These are phyloP conservation scores for Epirrhoe tristata DNA, from an alignment of 2,888 invertebrate genomes.

Conservation along the genomic window DNA sequence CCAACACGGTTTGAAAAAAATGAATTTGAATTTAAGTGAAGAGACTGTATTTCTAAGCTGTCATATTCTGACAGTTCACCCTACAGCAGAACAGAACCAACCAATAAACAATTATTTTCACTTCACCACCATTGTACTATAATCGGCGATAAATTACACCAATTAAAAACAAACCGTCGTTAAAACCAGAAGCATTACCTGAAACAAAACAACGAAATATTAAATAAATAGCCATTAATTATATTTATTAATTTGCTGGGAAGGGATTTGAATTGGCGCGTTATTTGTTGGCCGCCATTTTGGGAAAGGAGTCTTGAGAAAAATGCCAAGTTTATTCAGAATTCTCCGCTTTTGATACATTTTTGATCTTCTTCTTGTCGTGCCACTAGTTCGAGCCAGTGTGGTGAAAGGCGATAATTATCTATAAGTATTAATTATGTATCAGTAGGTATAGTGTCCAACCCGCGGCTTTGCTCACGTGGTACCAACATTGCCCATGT, in stretches of 20 bases:
- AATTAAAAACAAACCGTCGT: slow-evolving; percentile 46
- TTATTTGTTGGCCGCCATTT: slow-evolving; percentile 30
- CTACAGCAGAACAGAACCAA: background rate
- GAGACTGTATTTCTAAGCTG: background rate
- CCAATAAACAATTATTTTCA: slow-evolving; percentile 14
- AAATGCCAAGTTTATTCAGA: slow-evolving; percentile 11
- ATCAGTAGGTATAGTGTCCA: too few relatives aligned
- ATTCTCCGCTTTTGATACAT: background rate
- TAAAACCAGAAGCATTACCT: slow-evolving; percentile 55
- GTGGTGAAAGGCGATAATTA: too few relatives aligned
- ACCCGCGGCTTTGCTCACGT: too few relatives aligned
- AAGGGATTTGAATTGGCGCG: slow-evolving; percentile 30
- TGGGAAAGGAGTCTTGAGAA: slow-evolving; percentile 16
- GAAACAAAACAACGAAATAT: slow-evolving; percentile 58
- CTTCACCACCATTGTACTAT: slow-evolving; percentile 30
- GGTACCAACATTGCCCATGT: too few relatives aligned
- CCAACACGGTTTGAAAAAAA: too few relatives aligned
- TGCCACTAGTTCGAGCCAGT: too few relatives aligned
- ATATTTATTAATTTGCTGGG: slow-evolving; percentile 37
- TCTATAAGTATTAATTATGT: too few relatives aligned
- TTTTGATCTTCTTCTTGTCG: background rate
- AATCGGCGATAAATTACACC: slow-evolving; percentile 44
- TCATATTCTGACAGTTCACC: slow-evolving; percentile 2
- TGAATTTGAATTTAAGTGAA: too few relatives aligned
- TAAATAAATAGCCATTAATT: slow-evolving; percentile 51